phyloP scores from a whole-genome alignment of 2,797 vertebrate genomes.

The Phylloscopus collybita region DNA sequence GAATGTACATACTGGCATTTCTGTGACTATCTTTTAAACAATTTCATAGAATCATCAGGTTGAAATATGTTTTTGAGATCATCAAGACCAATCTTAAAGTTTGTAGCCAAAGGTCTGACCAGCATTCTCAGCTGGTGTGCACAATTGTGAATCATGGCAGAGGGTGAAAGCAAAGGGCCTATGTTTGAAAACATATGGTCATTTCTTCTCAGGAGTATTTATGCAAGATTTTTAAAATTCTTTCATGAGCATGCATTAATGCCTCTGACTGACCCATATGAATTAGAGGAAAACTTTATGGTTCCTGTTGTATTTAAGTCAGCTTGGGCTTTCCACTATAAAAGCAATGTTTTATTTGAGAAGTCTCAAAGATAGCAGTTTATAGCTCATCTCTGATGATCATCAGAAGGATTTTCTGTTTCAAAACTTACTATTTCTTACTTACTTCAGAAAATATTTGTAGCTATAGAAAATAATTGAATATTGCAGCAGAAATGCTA shows the following conservation, averaged over 20 bases:
- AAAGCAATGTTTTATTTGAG: background rate
- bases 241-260: background rate
- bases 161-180: background rate
- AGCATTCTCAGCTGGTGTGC: background rate
- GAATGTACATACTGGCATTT: background rate
- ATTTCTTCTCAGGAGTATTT: background rate
- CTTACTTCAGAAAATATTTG: background rate
- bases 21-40: background rate
- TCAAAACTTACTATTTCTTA: background rate
- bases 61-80: background rate
- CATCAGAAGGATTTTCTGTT: background rate
- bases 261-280: background rate
- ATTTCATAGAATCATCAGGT: background rate
- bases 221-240: background rate
- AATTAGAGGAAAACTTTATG: background rate
- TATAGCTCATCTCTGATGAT: background rate
- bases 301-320: background rate
- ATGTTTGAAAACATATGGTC: background rate
- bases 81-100: background rate
- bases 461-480: background rate
- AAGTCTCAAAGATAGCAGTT: background rate
- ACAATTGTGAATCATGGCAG: background rate
- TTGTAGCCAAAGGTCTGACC: background rate
- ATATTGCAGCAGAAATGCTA: background rate
- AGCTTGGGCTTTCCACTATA: background rate